These are phyloP conservation scores for Papilio polyxenes DNA, from an alignment of 1,140 invertebrate species.

Conservation along the genomic window DNA sequence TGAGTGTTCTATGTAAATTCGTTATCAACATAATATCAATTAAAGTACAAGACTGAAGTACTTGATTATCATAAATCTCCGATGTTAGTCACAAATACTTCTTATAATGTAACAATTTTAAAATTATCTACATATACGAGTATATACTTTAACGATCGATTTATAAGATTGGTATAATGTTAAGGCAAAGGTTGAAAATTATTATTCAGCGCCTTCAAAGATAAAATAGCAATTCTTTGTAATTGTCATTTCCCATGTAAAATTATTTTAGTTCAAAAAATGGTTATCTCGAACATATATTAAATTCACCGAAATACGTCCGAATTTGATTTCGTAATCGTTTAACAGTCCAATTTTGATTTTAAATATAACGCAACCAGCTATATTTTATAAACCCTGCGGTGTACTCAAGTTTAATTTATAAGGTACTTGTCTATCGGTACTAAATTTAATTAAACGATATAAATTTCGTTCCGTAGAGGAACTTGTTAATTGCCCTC, in stretches of 20 bases:
- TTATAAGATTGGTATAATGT: not conserved
- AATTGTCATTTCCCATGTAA: not conserved
- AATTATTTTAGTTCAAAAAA: not conserved
- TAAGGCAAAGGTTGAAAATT: not conserved
- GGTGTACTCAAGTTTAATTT: not conserved
- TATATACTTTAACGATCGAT: not conserved
- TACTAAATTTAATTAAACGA: slow-evolving; percentile 27
- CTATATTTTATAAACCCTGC: not conserved
- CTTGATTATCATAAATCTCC: not conserved
- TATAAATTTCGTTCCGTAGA: slow-evolving; percentile 31
- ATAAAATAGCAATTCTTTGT: not conserved
- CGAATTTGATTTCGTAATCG: too few species aligned
- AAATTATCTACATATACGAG: too few species aligned
- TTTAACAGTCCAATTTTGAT: too few species aligned
- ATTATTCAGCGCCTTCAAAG: not conserved
- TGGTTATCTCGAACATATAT: too few species aligned
- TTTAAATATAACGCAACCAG: too few species aligned
- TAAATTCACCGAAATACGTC: too few species aligned
- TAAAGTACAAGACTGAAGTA: slow-evolving; percentile 11
- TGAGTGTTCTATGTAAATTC: not conserved
- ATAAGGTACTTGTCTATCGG: slow-evolving; percentile 21
- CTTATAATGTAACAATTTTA: not conserved
- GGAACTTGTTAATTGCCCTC: slow-evolving; percentile 33
- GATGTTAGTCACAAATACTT: not conserved
- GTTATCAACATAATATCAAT: not conserved